Evolutionary conservation across 2,113 vertebrate species (phyloP).

Genomic region (Perognathus longimembris): DNA sequence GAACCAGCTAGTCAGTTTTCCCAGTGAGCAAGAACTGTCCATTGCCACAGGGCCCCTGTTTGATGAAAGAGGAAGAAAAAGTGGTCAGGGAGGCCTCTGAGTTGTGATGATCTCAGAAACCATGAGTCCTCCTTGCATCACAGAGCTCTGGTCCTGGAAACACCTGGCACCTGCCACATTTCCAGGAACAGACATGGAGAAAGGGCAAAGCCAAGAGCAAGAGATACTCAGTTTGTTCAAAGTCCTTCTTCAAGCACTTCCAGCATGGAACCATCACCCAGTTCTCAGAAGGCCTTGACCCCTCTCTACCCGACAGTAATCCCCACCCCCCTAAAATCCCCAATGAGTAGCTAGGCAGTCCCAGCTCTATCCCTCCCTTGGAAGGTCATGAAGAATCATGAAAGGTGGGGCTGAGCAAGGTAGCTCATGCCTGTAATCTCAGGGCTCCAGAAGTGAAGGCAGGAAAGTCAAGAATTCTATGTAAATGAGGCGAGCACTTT

Average conservation of each 20-base stretch:
- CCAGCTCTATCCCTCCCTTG: background rate
- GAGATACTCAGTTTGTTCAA: background rate
- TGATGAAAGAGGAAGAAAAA: background rate
- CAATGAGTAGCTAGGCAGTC: background rate
- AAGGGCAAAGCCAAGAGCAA: too few relatives aligned
- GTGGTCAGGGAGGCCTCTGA: background rate
- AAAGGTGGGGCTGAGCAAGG: background rate
- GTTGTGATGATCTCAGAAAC: background rate
- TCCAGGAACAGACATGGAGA: background rate
- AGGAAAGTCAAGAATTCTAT: background rate
- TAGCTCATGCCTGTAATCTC: background rate
- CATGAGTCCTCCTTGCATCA: too few relatives aligned
- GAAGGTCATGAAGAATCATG: background rate
- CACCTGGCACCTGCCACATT: background rate
- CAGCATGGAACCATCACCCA: background rate
- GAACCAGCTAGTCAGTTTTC: background rate
- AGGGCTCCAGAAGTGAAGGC: background rate
- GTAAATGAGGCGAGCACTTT: too few relatives aligned
- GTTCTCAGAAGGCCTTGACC: background rate
- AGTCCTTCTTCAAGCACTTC: background rate
- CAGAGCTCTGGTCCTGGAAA: background rate
- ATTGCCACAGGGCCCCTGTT: background rate
- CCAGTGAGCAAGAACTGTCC: background rate
- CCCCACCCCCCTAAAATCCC: too few relatives aligned
- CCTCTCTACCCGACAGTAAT: background rate